Conservation (phyloP, 2,797 vertebrate genomes). For the Carapus acus region DNA sequence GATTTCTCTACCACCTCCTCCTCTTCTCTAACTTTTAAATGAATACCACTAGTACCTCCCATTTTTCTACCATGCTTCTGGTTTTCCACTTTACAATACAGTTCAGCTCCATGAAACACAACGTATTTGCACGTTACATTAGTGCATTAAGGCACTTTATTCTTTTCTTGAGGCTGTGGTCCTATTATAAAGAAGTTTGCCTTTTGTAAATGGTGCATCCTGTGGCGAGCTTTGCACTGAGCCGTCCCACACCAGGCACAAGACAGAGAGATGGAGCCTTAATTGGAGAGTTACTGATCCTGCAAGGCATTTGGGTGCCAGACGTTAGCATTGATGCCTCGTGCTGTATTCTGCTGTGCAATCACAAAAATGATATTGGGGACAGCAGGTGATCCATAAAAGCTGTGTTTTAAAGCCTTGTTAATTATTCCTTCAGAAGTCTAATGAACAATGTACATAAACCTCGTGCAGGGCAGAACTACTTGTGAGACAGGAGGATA, state of each 20-base stretch:
- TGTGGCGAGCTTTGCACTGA: slow-evolving; percentile 51
- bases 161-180: slow-evolving; percentile 48
- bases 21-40: slow-evolving; percentile 52
- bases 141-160: slow-evolving; percentile 56
- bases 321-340: slow-evolving; percentile 73
- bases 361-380: slow-evolving; percentile 80
- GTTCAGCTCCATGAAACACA: slow-evolving; percentile 57
- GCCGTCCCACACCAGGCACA: slow-evolving; percentile 53
- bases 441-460: slow-evolving; percentile 78
- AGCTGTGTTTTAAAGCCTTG: slow-evolving; percentile 79
- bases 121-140: slow-evolving; percentile 47
- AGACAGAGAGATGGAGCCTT: slow-evolving; percentile 74
- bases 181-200: slow-evolving; percentile 55
- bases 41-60: slow-evolving; percentile 38
- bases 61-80: slow-evolving; percentile 45
- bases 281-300: slow-evolving; percentile 79
- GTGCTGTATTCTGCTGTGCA: slow-evolving; percentile 75
- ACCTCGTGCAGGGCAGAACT: slow-evolving; percentile 64
- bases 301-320: slow-evolving; percentile 75
- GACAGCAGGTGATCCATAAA: slow-evolving; percentile 85
- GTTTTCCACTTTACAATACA: slow-evolving; percentile 43
- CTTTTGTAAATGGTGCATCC: slow-evolving; percentile 49
- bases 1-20: slow-evolving; percentile 34
- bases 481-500: slow-evolving; percentile 54
- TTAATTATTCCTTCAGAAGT: slow-evolving; percentile 81